Percentiles rank a stretch among this genome's conserved stretches.
These are phyloP conservation scores for Heliconius erato DNA, from an alignment of 2,888 invertebrate species.

Conservation along the genomic window DNA sequence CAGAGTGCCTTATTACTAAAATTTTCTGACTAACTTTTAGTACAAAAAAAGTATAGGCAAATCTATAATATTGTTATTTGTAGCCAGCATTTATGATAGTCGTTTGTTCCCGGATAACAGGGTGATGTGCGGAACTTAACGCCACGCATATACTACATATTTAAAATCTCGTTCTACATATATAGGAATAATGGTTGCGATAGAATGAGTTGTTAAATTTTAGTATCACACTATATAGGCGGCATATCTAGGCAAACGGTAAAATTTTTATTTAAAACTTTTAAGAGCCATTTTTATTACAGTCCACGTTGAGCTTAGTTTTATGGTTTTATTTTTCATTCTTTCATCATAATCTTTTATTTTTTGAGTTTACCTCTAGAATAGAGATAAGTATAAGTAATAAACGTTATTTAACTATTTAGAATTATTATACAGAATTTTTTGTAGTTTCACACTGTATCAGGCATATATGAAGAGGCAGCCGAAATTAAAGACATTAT, in stretches of 20 bases:
- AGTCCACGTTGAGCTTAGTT: constrained; percentile 11
- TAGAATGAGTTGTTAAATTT: background rate
- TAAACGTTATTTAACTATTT: background rate
- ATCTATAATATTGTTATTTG: too few relatives aligned
- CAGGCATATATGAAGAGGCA: background rate
- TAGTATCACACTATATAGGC: constrained; percentile 18
- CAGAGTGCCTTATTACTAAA: too few relatives aligned
- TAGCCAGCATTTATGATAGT: too few relatives aligned
- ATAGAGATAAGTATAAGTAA: background rate
- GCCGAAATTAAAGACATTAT: background rate
- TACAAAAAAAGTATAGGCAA: too few relatives aligned
- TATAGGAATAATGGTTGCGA: background rate
- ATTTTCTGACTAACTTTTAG: too few relatives aligned
- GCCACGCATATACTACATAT: background rate
- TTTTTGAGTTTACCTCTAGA: background rate
- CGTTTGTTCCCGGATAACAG: background rate
- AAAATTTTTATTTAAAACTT: constrained; percentile 24
- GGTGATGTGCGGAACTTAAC: background rate
- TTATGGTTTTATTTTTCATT: constrained; percentile 22
- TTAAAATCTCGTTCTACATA: background rate
- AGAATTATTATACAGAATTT: background rate
- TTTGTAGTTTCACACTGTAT: too few relatives aligned
- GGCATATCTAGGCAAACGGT: constrained; percentile 1
- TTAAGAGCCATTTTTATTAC: constrained; percentile 11
- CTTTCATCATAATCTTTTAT: background rate